phyloP scores from a whole-genome alignment of 37 sponge, comb jelly and placozoan species.

The Chondrosia reniformis region DNA sequence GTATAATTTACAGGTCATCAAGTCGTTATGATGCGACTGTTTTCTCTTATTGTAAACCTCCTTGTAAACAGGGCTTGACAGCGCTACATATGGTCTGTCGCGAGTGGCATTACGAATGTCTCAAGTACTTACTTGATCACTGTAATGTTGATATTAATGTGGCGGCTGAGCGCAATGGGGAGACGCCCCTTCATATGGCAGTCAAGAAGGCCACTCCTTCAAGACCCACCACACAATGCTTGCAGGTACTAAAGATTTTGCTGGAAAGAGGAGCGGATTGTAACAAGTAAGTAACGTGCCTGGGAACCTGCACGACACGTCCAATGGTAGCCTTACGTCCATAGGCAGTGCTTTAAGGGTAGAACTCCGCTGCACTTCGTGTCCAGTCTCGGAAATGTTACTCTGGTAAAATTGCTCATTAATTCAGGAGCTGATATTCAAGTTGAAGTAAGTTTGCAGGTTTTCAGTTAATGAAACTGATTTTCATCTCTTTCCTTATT shows the following conservation, averaged over 20 bases:
- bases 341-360: conserved; percentile 15
- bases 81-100: conserved; percentile 63
- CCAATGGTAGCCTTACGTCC: not conserved
- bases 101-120: conserved; percentile 34
- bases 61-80: conserved; percentile 38
- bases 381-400: conserved; percentile 28
- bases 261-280: conserved; percentile 50
- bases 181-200: conserved; percentile 55
- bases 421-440: conserved; percentile 49
- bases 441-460: conserved; percentile 22
- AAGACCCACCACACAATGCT: not conserved
- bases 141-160: conserved; percentile 31
- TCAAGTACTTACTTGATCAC: conserved; percentile 56
- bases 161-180: not conserved
- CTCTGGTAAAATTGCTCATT: conserved; percentile 39
- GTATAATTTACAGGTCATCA: too few relatives aligned
- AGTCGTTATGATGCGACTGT: not conserved
- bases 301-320: too few relatives aligned
- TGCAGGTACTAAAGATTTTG: conserved; percentile 48
- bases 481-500: not conserved
- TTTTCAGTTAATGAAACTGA: too few relatives aligned
- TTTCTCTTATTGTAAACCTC: not conserved
- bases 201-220: not conserved
- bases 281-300: conserved; percentile 58
- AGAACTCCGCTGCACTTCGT: conserved; percentile 53